Percentiles rank a stretch among this genome's conserved stretches.
Evolutionary conservation across 2,888 invertebrate species (phyloP).

Genomic region (Eupeodes luniger): DNA sequence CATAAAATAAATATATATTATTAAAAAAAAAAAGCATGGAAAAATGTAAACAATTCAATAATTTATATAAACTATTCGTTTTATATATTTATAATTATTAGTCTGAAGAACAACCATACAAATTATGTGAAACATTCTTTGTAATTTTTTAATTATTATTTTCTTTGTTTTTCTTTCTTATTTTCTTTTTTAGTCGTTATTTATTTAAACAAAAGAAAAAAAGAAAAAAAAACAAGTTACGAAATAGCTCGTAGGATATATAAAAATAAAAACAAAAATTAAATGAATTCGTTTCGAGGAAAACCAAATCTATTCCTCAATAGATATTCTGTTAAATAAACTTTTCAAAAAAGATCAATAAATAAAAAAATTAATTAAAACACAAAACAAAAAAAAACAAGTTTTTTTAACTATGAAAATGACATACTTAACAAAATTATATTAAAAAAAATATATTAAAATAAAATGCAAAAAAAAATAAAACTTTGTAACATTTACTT

Average conservation of each 20-base stretch:
- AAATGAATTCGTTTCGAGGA: slow-evolving; percentile 57
- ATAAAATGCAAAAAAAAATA: slow-evolving; percentile 76
- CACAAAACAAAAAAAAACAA: slow-evolving; percentile 3
- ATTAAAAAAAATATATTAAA: slow-evolving; percentile 45
- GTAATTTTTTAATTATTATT: slow-evolving; percentile 26
- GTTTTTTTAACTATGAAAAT: slow-evolving; percentile 74
- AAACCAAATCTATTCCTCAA: slow-evolving; percentile 52
- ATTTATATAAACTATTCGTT: slow-evolving; percentile 36
- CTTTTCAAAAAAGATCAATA: slow-evolving; percentile 52
- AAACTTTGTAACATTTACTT: slow-evolving; percentile 77
- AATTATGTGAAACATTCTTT: slow-evolving; percentile 71
- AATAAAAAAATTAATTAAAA: slow-evolving; percentile 22
- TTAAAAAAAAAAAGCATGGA: slow-evolving; percentile 28
- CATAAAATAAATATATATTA: slow-evolving; percentile 72
- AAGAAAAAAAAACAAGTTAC: slow-evolving; percentile 44
- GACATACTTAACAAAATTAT: slow-evolving; percentile 76
- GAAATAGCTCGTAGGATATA: slow-evolving; percentile 72
- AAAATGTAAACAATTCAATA: slow-evolving; percentile 59
- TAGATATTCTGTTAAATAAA: slow-evolving; percentile 76
- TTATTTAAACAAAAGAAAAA: neutral
- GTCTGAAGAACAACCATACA: slow-evolving; percentile 41
- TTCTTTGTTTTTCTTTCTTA: slow-evolving; percentile 11
- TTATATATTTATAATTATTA: slow-evolving; percentile 16
- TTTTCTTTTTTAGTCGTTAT: slow-evolving; percentile 35
- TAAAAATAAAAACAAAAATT: slow-evolving; percentile 65